Conservation (phyloP, 2,113 vertebrate genomes). For the Jacana jacana region DNA sequence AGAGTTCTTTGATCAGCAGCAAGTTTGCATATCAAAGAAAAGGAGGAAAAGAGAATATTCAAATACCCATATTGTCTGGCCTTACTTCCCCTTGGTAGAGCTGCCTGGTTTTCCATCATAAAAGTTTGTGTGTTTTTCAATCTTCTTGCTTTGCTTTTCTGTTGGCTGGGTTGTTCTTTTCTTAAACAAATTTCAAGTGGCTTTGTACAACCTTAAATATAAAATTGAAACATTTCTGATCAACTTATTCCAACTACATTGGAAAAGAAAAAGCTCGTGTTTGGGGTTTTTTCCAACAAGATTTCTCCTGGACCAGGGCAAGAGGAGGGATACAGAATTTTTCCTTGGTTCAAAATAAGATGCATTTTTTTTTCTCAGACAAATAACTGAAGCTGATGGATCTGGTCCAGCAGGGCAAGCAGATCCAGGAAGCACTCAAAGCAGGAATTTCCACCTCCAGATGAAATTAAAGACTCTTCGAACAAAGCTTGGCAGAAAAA, state of each 20-base stretch:
- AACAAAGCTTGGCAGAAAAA: background rate
- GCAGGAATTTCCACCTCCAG: background rate
- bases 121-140: background rate
- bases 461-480: background rate
- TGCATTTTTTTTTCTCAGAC: no score
- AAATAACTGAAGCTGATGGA: background rate
- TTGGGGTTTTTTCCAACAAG: background rate
- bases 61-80: background rate
- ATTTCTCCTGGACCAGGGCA: background rate
- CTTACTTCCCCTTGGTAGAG: background rate
- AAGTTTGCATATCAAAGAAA: conserved; percentile 19
- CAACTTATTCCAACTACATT: background rate
- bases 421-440: background rate
- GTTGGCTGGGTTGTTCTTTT: background rate
- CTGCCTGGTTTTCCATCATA: background rate
- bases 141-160: background rate
- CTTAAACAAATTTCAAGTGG: background rate
- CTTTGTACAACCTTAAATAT: background rate
- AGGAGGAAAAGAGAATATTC: background rate
- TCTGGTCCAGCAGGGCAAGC: background rate
- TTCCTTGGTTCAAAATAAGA: background rate
- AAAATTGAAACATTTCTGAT: background rate
- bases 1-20: background rate
- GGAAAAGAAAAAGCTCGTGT: background rate
- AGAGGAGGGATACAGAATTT: background rate